Base-by-base conservation (phyloP, 1,140 invertebrate species). In the Tribolium castaneum region DNA sequence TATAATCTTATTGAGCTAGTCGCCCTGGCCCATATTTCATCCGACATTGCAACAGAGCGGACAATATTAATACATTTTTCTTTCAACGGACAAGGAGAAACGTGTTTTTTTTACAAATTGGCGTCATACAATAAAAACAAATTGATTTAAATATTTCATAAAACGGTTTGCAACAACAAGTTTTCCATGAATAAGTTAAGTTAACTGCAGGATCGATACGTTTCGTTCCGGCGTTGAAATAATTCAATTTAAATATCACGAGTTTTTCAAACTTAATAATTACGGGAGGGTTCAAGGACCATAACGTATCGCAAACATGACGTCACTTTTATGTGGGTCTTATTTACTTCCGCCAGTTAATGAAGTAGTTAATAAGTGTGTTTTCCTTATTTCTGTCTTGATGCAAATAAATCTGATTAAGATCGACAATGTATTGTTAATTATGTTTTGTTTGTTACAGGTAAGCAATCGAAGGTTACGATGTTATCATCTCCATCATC, bases 21-120 rank as follows among this genome's bases (percentile, higher is more conserved):
- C 59, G 25, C 30, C 30, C 59, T 35, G 59, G 59, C 59, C 59
- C 59, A 66, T 66, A 66, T 66, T 66, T 66, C 59, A 66, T 66
- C 30, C 59, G 16, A 66, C 35, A 66, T 66, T 66, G n/a, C 59
- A 66, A 35, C 30, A 30, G 10, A 66, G 59, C 59, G 59, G 59
- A 66, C 59, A 66, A 66, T 66, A 66, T 66, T 66, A 66, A 66
- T 66, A 66, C 30, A 66, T 66, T 66, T 66, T 66, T 66, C 59
- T 66, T 66, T 66, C 59, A 35, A 14, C 59, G n/a, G 56, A 56
- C 12, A 56, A n/a, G 9, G 22, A 62, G 30, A 16, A 10, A 34
- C 10, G 30, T 66, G n/a, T 35, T 59, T 59, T 59, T 66, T 59
- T n/a, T 59, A 22, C 30, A 59, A 19, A 59, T 59, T 59, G 54